Evolutionary conservation across 2,797 vertebrate species (phyloP), one percentile per base, ranked within the genome.

Genomic region (Scomberomorus guttatus): DNA sequence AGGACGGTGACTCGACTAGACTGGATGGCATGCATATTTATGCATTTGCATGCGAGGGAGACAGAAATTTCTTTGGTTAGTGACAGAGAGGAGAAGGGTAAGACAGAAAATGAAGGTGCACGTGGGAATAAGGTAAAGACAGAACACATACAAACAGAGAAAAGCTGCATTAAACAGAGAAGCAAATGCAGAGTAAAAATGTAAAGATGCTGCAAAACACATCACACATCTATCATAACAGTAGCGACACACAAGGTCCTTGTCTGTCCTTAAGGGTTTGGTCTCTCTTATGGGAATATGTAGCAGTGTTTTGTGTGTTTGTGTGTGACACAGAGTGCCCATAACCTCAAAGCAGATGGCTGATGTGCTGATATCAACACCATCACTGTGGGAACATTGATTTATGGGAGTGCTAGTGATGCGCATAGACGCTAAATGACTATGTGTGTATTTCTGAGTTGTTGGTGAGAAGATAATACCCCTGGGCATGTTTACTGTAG

Each of bases 261-360:
- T 52, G 29, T 48, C 24, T 2, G 39, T 82, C 60, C 27, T 50
- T 39, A 39, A 18, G 24, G 65, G 57, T 54, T 59, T 48, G 22
- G 48, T 56, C 51, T 75, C 74, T 81, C 72, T 67, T 37, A 15
- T 69, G 79, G 75, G 86, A 87, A 68, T 24, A 75, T 8, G 10
- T 24, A 66, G 63, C 48, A 32, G 59, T 46, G 65, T 50, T 42
- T 46, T 60, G 58, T 71, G 68, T 59, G 24, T 78, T 50, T 57
- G 61, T 67, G 55, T 70, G 81, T 76, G 72, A 67, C 42, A 58
- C 58, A 12, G 17, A 42, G 80, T 14, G 32, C 9, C 39, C 52
- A 9, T 29, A 79, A 80, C 82, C 72, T 72, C 69, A 1, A 61
- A 92, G 79, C 92, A 93, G 93, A 91, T 92, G 90, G 90, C 74